Evolutionary conservation across 2,888 invertebrate genomes (phyloP), one percentile per base, ranked within the genome.

Genomic region (Sisyra nigra): DNA sequence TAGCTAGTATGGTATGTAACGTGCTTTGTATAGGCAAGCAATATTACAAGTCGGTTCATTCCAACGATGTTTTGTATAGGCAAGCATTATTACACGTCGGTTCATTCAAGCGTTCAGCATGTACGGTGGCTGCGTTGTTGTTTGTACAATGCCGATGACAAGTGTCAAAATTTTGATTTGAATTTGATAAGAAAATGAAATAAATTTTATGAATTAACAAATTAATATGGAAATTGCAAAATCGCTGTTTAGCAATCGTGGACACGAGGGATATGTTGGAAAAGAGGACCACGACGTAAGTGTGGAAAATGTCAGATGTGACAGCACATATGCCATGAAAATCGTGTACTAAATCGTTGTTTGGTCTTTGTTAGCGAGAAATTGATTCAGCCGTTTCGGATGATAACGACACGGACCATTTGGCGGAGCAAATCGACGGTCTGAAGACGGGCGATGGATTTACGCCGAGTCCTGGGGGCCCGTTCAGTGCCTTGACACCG

Each of bases 401-500:
- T 55, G 89, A 82, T 55, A 76, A 76, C 54, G 77, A 77, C 42
- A 59, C 59, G 31, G 55, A 53, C 42, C 53, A 58, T 51, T 60
- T 73, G 36, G 71, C 76, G 46, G 72, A 74, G 52, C 68, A 74
- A 47, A 71, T 76, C 50, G 77, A 82, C 52, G 78, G 79, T 24
- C 64, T 87, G 46, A 79, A 78, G 53, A 66, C 74, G 45, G 72
- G 76, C 18, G 85, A 84, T 58, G 72, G 76, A 41, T 57, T 84
- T 40, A 73, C 80, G 8, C 85, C 85, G 7, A 74, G 75, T 41
- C 85, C 85, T 10, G 86, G 92, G 2, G 92, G 92, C 1, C 86
- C 93, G 1, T 96, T 96, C 64, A 93, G 91, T 19, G 93, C 92
- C 2, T 72, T 96, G 10, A 93, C 89, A 2, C 78, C 93, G 3